Base-by-base conservation (phyloP, 2,888 invertebrate genomes). In the Caenorhabditis drosophilae region DNA sequence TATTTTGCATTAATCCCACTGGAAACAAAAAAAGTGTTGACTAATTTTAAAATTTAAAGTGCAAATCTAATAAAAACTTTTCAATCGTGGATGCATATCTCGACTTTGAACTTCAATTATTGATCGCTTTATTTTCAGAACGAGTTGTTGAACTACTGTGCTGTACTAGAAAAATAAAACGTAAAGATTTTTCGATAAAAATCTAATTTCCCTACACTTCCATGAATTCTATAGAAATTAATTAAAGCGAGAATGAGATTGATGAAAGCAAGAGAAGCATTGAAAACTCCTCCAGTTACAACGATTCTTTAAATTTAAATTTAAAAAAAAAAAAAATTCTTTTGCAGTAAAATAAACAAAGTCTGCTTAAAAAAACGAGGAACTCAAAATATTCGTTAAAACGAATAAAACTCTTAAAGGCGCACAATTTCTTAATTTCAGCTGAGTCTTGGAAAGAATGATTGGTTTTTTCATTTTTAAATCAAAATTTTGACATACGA, bases 81-180 rank as follows among this genome's bases (percentile, higher is more conserved):
- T 61, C 22, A 61, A 22, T 18, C 53, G 55, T 4, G 61, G 61
- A 26, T 61, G 55, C 40, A 61, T 25, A 23, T 61, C 61, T 16
- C 61, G 50, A 34, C 49, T 49, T 1, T 44, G 9, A 31, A 61
- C 44, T 35, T 61, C 61, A 0, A 44, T 42, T 2, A 51, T 22
- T n/a, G 55, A 50, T 2, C 46, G 23, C 25, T 42, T 31, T 25
- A 60, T 15, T 38, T 60, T 60, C 2, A 6, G 53, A 4, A 27
- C 31, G 9, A 49, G 16, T 40, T 49, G 53, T 12, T 27, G 49
- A 9, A 60, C n/a, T 38, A 16, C 44, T 35, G 2, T 27, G 12
- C 7, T 31, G 31, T 9, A 12, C 6, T 12, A 9, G 31, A 12
- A 31, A 31, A 9, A 9, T 9, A 31, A 31, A 9, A 31, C 31